Evolutionary conservation across 2,888 invertebrate species (phyloP).

Genomic region (Phaonia tiefii): DNA sequence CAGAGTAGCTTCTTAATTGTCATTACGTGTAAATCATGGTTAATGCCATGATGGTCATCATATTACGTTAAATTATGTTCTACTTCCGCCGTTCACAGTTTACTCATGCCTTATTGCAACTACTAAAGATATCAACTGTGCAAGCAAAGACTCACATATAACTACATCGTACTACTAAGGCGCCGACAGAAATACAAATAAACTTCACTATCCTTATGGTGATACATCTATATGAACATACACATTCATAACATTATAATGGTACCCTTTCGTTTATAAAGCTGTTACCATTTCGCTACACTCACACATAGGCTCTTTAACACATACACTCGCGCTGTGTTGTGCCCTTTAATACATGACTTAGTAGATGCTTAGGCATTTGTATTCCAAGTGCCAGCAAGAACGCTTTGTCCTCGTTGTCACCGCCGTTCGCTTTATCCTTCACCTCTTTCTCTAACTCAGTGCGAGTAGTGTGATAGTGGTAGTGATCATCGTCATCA

Average conservation of each 20-base stretch:
- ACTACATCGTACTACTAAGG: neutral
- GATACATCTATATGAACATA: neutral
- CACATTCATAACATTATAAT: neutral
- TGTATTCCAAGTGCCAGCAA: constrained; percentile 18
- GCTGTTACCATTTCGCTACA: constrained; percentile 11
- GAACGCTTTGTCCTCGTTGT: constrained; percentile 32
- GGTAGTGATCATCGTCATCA: constrained; percentile 27
- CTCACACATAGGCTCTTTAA: neutral
- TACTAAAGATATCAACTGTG: constrained; percentile 8
- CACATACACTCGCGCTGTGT: neutral
- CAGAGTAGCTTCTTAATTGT: constrained; percentile 54
- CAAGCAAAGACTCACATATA: constrained; percentile 2
- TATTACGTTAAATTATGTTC: constrained; percentile 63
- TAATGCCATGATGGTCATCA: constrained; percentile 57
- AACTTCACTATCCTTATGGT: neutral
- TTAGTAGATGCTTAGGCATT: constrained; percentile 36
- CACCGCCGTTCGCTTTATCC: neutral
- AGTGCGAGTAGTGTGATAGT: neutral
- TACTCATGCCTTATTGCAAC: constrained; percentile 11
- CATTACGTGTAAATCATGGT: constrained; percentile 64
- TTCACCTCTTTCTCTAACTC: too few species aligned
- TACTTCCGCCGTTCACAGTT: constrained; percentile 42
- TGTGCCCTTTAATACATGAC: neutral
- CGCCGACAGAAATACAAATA: neutral
- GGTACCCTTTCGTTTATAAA: constrained; percentile 35